Evolutionary conservation across 2,113 vertebrate species (phyloP).

Genomic region (Corydoras maculifer): DNA sequence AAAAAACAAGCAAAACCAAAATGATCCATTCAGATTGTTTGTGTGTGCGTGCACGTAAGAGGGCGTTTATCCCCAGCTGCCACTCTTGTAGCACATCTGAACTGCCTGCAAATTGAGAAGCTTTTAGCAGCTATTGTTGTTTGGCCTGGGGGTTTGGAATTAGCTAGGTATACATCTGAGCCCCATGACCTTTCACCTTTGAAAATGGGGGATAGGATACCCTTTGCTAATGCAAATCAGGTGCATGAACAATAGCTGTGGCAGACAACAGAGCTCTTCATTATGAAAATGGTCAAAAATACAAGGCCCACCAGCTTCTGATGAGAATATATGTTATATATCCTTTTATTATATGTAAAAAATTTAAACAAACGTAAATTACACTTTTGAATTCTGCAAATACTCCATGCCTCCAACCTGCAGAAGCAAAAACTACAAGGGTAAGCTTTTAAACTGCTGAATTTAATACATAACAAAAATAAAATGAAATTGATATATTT

Average conservation of each 20-base stretch:
- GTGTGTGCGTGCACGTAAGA: slow-evolving; percentile 41
- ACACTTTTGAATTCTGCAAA: no score
- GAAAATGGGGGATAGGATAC: slow-evolving; percentile 34
- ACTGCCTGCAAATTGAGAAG: slow-evolving; percentile 53
- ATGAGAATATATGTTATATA: background rate
- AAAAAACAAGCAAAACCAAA: no score
- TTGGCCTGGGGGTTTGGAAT: slow-evolving; percentile 62
- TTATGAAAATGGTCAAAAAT: slow-evolving; percentile 30
- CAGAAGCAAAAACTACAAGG: no score
- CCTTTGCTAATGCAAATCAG: slow-evolving; percentile 60
- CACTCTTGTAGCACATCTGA: slow-evolving; percentile 57
- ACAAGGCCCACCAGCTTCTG: slow-evolving; percentile 5
- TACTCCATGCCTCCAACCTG: no score
- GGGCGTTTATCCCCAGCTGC: slow-evolving; percentile 47
- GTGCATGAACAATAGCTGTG: slow-evolving; percentile 49
- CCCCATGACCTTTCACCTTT: slow-evolving; percentile 54
- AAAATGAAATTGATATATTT: no score
- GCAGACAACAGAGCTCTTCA: slow-evolving; percentile 27
- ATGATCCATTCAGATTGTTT: slow-evolving; percentile 22
- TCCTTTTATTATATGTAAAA: no score
- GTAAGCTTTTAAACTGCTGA: no score
- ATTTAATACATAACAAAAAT: no score
- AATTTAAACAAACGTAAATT: no score
- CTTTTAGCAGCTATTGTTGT: slow-evolving; percentile 58
- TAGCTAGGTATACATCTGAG: slow-evolving; percentile 62